phyloP scores from a whole-genome alignment of 2,888 invertebrate species.

The Apodemia duryi region DNA sequence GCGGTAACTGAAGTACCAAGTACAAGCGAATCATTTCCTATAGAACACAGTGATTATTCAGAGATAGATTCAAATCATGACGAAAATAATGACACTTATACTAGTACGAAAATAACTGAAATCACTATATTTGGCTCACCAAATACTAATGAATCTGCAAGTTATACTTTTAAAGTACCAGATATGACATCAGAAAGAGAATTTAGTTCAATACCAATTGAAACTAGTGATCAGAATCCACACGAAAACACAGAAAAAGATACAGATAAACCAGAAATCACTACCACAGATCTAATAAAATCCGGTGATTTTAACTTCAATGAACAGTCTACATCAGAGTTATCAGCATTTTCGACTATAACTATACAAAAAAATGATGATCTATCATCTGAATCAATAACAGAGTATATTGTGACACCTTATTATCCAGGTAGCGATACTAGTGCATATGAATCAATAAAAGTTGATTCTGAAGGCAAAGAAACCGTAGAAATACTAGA shows the following conservation, averaged over 20 bases:
- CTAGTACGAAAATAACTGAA: neutral
- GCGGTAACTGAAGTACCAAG: constrained; percentile 34
- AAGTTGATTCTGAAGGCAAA: constrained; percentile 49
- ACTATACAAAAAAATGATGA: constrained; percentile 40
- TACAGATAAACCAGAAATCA: constrained; percentile 43
- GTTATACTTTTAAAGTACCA: constrained; percentile 50
- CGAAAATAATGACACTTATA: neutral
- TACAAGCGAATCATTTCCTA: neutral
- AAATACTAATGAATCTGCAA: constrained; percentile 38
- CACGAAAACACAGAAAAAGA: constrained; percentile 51
- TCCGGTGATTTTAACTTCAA: constrained; percentile 31
- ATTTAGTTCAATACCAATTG: constrained; percentile 64
- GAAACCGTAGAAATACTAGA: constrained; percentile 56
- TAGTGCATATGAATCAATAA: constrained; percentile 59
- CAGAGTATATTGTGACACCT: constrained; percentile 56
- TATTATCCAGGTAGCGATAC: constrained; percentile 62
- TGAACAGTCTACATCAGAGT: constrained; percentile 46
- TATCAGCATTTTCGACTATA: constrained; percentile 45
- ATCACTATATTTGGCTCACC: constrained; percentile 17
- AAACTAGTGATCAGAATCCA: constrained; percentile 69
- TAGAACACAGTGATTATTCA: neutral
- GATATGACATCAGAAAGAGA: constrained; percentile 66
- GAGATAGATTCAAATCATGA: constrained; percentile 2
- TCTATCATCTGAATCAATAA: constrained; percentile 50
- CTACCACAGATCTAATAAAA: constrained; percentile 40